Conservation (phyloP, 2,113 vertebrate genomes). For the Garra rufa region DNA sequence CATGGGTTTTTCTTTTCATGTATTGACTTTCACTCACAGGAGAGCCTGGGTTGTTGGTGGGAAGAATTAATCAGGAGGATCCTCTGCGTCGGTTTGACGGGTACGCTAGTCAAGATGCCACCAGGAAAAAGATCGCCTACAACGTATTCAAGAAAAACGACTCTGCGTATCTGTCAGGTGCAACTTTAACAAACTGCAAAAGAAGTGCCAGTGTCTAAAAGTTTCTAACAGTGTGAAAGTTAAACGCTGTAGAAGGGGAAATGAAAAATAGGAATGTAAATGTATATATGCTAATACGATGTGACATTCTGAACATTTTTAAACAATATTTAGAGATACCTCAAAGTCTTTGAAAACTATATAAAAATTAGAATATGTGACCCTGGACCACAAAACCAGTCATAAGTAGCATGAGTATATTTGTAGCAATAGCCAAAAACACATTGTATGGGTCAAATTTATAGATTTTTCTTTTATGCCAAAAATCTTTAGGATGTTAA, state of each 20-base stretch:
- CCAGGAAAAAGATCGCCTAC: constrained; percentile 79
- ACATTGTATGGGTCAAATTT: too few species aligned
- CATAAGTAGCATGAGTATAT: too few species aligned
- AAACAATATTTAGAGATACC: not conserved
- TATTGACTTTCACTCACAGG: constrained; percentile 29
- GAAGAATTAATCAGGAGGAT: constrained; percentile 80
- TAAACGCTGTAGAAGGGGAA: not conserved
- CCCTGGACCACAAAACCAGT: too few species aligned
- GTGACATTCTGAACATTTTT: not conserved
- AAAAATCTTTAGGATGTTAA: too few species aligned
- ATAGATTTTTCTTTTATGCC: too few species aligned
- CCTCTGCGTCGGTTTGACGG: constrained; percentile 88
- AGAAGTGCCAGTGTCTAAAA: not conserved
- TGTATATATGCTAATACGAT: not conserved
- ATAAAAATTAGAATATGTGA: too few species aligned
- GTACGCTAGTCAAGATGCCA: constrained; percentile 80
- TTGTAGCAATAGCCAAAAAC: too few species aligned
- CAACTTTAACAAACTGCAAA: not conserved
- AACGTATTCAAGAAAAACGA: constrained; percentile 84
- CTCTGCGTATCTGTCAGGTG: constrained; percentile 86
- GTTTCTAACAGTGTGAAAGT: not conserved
- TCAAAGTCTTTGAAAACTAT: not conserved
- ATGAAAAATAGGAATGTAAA: not conserved
- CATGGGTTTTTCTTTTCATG: not conserved
- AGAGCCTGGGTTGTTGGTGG: constrained; percentile 80